A percentile compares a stretch with the other conserved stretches of the same genome.
phyloP scores from a whole-genome alignment of 1,140 invertebrate species.

The Rhyzopertha dominica region DNA sequence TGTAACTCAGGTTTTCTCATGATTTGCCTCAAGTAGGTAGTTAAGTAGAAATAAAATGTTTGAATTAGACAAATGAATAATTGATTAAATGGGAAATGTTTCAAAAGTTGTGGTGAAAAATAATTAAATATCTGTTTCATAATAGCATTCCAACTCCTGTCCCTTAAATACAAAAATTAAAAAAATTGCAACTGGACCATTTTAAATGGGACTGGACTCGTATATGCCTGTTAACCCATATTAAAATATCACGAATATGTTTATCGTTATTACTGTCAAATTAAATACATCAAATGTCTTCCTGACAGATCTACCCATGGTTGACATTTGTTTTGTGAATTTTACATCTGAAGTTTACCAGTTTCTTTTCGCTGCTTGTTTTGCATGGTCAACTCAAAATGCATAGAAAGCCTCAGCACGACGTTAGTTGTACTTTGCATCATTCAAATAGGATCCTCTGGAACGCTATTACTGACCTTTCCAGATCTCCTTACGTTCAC shows the following conservation, averaged over 20 bases:
- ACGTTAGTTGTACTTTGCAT: conserved; percentile 13
- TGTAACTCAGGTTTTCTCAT: no score
- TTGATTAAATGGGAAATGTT: no score
- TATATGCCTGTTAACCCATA: neutral
- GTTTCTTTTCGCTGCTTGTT: neutral
- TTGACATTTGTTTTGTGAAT: neutral
- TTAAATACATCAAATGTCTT: neutral
- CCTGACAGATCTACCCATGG: neutral
- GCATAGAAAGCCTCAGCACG: conserved; percentile 16
- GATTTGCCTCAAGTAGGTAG: no score
- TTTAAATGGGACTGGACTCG: no score
- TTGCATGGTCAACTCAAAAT: conserved; percentile 16
- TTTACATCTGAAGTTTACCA: neutral
- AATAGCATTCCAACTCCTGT: no score
- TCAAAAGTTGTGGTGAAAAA: no score
- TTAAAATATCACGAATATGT: neutral
- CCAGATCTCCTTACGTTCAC: conserved; percentile 19
- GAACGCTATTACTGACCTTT: conserved; percentile 17
- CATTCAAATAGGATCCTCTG: conserved; percentile 19
- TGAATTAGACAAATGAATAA: no score
- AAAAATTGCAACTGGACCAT: no score
- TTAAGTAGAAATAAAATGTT: no score
- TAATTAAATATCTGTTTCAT: no score
- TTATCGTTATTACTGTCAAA: neutral
- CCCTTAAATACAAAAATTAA: no score